These are phyloP conservation scores for Pentamera pediparva DNA, from an alignment of 53 echinoderm and acorn worm species.

Conservation along the genomic window DNA sequence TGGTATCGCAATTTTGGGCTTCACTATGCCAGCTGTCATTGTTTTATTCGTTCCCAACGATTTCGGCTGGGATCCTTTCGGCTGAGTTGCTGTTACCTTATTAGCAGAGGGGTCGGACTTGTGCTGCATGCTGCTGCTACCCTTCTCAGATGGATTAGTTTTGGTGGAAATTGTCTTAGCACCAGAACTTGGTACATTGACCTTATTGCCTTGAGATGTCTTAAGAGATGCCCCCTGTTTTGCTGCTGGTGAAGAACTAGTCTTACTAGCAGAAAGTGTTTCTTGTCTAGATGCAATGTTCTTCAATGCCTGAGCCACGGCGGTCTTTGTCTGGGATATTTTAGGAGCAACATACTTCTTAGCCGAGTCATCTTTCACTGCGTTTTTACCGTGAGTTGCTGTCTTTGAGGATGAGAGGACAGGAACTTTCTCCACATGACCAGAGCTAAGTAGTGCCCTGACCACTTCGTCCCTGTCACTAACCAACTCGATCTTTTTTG, in stretches of 20 bases:
- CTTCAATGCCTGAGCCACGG: conserved; percentile 24
- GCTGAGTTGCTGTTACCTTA: neutral
- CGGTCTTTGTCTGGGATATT: conserved; percentile 17
- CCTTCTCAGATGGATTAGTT: neutral
- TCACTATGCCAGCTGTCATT: conserved; percentile 3
- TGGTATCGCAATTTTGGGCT: conserved; percentile 38
- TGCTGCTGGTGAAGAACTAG: conserved; percentile 2
- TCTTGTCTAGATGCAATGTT: neutral
- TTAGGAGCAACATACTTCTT: neutral
- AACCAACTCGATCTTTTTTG: conserved; percentile 26
- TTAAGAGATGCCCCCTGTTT: neutral
- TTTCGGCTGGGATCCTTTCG: neutral
- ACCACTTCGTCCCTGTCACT: conserved; percentile 23
- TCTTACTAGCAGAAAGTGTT: neutral
- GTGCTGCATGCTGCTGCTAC: neutral
- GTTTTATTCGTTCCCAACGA: conserved; percentile 1
- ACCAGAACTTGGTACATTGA: neutral
- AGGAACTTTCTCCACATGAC: conserved; percentile 18
- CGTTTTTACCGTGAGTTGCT: neutral
- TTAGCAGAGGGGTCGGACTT: neutral
- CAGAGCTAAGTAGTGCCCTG: conserved; percentile 5
- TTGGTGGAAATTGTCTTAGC: too few relatives aligned
- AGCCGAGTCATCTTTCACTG: conserved; percentile 20
- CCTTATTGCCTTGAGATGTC: too few relatives aligned
- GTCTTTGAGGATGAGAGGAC: neutral